Percentiles rank a stretch among this genome's conserved stretches.
phyloP scores from a whole-genome alignment of 2,113 vertebrate genomes.

The Tenrec ecaudatus region DNA sequence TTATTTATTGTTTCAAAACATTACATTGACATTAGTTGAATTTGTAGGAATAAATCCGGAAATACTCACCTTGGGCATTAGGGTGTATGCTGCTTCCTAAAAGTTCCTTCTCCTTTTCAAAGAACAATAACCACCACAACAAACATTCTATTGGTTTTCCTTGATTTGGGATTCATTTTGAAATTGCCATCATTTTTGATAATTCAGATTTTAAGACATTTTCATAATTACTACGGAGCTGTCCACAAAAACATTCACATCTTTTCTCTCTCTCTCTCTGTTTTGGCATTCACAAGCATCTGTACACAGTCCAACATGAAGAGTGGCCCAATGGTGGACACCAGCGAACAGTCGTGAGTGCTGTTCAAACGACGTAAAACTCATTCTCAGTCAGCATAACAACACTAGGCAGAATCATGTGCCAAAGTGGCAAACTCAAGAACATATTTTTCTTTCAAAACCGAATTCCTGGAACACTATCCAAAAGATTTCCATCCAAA shows the following conservation, averaged over 20 bases:
- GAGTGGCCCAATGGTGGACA: not conserved
- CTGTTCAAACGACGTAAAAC: conserved; percentile 9
- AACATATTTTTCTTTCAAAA: not conserved
- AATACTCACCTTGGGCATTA: not conserved
- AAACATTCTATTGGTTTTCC: not conserved
- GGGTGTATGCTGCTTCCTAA: not conserved
- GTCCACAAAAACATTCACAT: not conserved
- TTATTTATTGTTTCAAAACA: not conserved
- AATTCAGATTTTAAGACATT: conserved; percentile 20
- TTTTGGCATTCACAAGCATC: not conserved
- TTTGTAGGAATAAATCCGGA: not conserved
- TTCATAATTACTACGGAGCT: not conserved
- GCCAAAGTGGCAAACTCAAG: not conserved
- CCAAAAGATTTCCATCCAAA: not conserved
- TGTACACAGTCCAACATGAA: not conserved
- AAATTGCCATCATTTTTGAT: not conserved
- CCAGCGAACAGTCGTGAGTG: not conserved
- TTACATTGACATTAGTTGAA: conserved; percentile 5
- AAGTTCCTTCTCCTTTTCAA: conserved; percentile 9
- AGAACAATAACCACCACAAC: not conserved
- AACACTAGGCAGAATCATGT: not conserved
- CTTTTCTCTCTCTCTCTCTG: not conserved
- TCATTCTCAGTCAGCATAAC: not conserved
- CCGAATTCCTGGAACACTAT: not conserved
- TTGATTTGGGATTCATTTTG: not conserved